Percentiles rank a stretch among this genome's conserved stretches.
phyloP scores from a whole-genome alignment of 2,113 vertebrate genomes.

The Notechis scutatus region DNA sequence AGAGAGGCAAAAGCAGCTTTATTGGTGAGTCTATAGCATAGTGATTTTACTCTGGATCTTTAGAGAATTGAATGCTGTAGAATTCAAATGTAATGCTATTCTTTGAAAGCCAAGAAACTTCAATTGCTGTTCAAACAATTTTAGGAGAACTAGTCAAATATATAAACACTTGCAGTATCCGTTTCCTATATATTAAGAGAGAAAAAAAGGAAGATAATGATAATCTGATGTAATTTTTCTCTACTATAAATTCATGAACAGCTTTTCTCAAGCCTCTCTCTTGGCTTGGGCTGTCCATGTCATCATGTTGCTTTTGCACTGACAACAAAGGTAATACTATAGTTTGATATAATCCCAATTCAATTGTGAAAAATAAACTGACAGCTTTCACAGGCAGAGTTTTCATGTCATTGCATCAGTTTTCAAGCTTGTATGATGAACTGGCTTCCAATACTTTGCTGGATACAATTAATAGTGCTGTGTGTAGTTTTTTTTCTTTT shows the following conservation, averaged over 20 bases:
- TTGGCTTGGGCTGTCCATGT: neutral
- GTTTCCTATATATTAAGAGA: neutral
- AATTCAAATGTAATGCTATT: constrained; percentile 11
- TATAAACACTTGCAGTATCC: neutral
- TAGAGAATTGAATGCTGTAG: constrained; percentile 20
- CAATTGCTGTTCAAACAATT: neutral
- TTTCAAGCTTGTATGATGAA: neutral
- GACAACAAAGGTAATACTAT: neutral
- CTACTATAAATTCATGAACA: neutral
- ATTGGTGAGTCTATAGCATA: constrained; percentile 19
- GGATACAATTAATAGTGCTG: neutral
- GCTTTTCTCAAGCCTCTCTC: neutral
- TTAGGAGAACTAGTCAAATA: neutral
- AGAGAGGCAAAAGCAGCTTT: neutral
- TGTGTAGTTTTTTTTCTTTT: neutral
- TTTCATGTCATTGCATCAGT: neutral
- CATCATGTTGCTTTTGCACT: neutral
- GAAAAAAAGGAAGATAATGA: neutral
- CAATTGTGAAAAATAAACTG: neutral
- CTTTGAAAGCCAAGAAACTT: constrained; percentile 12
- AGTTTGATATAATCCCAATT: neutral
- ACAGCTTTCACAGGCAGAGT: neutral
- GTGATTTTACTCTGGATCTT: constrained; percentile 1
- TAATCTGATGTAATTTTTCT: neutral
- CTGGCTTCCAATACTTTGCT: neutral